Base-by-base conservation (phyloP, 2,113 vertebrate species). In the Chaenocephalus aceratus region DNA sequence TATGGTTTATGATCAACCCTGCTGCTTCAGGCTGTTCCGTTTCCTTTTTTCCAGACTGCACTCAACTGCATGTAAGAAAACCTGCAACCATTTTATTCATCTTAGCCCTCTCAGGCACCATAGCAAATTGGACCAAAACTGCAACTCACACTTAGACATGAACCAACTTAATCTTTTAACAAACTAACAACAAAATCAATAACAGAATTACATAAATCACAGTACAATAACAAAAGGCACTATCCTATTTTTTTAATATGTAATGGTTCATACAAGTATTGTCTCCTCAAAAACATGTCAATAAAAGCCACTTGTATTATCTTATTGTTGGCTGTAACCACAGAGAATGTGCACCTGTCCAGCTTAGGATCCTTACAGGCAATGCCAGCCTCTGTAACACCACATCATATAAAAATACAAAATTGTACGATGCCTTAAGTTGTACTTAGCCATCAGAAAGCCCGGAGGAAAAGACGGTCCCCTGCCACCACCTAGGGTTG, bases 1-100 rank as follows among this genome's bases (percentile, higher is more conserved):
- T 76, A 62, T 87, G 83, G 85, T 92, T 92, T 90, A 89, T 85
- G 84, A 88, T 85, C 79, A 72, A 61, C 72, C 72, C 46, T 61
- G 79, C 82, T 13, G 84, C 89, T 84, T 5, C 0, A 63, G 79
- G 88, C 88, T 54, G 51, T 58, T 82, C 76, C 80, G 78, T n/a
- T 83, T 49, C 71, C 16, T 77, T 75, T 65, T 15, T 61, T 51
- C 14, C 77, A 86, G 61, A 64, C 76, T 77, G 86, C 71, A 63
- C 76, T 86, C 49, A 51, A 61, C 68, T 86, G 77, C 66, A 80
- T 48, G 62, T 49, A 34, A 66, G 58, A 80, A 70, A 54, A 70
- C 72, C 63, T 77, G 75, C 77, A 72, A 48, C 75, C 77, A 79
- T 85, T 84, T 71, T 72, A 92, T 82, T 79, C 72, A 68, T 81